Base-by-base conservation (phyloP, 2,797 vertebrate species). In the Pipistrellus pipistrellus region DNA sequence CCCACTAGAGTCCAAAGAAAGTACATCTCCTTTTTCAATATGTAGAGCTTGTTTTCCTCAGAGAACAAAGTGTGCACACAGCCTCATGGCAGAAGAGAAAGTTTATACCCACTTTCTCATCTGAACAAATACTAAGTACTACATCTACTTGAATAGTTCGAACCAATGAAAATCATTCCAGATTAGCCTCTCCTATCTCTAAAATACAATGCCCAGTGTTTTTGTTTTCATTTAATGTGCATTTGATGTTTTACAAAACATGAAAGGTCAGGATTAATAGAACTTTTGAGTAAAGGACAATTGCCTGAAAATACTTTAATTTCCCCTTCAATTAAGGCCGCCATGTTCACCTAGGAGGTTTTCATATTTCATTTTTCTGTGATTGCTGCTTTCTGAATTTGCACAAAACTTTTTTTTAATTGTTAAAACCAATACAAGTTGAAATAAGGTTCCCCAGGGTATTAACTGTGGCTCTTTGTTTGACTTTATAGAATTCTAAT, bases 401-500 rank as follows among this genome's bases (percentile, higher is more conserved):
- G n/a, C 55, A 85, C 7, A 51, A 23, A 46, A 38, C 17, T 12
- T 59, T 32, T 88, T 20, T 89, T 17, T 64, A 35, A 85, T 87
- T 82, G 41, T 84, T 88, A 95, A 95, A 93, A 30, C 27, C 62
- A 87, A 64, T 71, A 25, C 62, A 87, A 71, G 35, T 87, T 82
- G 92, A 95, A 93, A 95, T 77, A 81, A 59, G n/a, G 17, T 84
- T 73, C 80, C 62, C 9, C n/a, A 85, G 41, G 53, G 80, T 87
- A 92, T 93, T 86, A 92, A 90, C 89, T 88, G n/a, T 91, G 68
- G 27, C 10, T 95, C 55, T 94, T 96, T 76, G 48, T 95, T 96
- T 94, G 85, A 81, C 20, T 88, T 93, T 84, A 55, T 69, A 88
- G 64, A 94, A 92, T 90, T 68, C 17, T 62, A 83, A 94, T 93